A percentile compares a stretch with the other conserved stretches of the same genome.
Evolutionary conservation across 2,797 vertebrate species (phyloP).

Genomic region (Menidia menidia): DNA sequence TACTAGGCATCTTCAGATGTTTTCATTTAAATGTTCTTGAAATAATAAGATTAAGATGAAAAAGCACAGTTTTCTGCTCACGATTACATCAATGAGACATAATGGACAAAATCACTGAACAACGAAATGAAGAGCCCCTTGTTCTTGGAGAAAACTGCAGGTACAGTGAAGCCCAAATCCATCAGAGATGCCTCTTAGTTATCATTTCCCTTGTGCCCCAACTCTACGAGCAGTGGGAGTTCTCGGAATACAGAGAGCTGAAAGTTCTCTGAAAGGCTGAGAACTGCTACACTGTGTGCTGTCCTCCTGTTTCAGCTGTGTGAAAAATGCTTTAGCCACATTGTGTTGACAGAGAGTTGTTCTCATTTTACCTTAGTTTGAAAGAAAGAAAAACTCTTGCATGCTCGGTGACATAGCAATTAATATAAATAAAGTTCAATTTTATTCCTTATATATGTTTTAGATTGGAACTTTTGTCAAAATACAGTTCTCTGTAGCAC

Average conservation of each 20-base stretch:
- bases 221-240: background rate
- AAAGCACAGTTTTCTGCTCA: background rate
- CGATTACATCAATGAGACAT: background rate
- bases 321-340: slow-evolving; percentile 30
- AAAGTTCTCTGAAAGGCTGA: slow-evolving; percentile 1
- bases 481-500: background rate
- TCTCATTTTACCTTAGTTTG: background rate
- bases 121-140: background rate
- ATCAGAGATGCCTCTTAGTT: background rate
- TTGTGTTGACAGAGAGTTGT: background rate
- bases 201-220: slow-evolving; percentile 11
- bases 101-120: background rate
- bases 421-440: background rate
- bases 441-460: background rate
- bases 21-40: background rate
- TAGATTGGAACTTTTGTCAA: background rate
- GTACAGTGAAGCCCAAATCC: slow-evolving; percentile 13
- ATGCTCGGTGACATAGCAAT: background rate
- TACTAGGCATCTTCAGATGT: too few species aligned
- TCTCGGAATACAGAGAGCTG: slow-evolving; percentile 1
- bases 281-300: background rate
- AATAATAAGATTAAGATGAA: background rate
- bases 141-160: background rate
- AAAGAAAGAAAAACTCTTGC: background rate
- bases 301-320: slow-evolving; percentile 9